Base-by-base conservation (phyloP, 2,888 invertebrate species). In the Tenthredo scrophulariae region DNA sequence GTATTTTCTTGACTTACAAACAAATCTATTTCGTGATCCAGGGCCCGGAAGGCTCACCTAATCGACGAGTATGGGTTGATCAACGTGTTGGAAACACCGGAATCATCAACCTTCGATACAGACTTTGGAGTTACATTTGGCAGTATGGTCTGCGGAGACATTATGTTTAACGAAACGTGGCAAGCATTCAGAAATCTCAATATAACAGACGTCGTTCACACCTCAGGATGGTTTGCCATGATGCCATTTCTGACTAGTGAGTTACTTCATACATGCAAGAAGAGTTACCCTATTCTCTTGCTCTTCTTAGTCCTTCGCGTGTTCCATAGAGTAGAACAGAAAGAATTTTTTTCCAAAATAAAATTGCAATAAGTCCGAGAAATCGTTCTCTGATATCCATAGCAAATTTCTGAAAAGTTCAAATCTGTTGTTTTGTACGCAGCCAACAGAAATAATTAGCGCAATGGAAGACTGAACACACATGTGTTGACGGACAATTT, bases 151-250 rank as follows among this genome's bases (percentile, higher is more conserved):
- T 95, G 95, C 88, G 95, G 95, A 88, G 95, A 95, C 87, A 93
- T 95, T 22, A 86, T 95, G 15, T 95, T 94, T 88, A 84, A 93
- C 62, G 90, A 93, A 26, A 95, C 95, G 0, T 92, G 94, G 0
- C 88, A 94, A 3, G 88, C 89, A 3, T 91, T 95, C 50, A 90
- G 92, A 58, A 85, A 91, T n/a, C 33, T 85, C 10, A 91, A 93
- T 6, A 89, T 95, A 5, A 93, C 92, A 43, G 94, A 95, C 87
- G 89, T 95, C 70, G 90, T 94, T 1, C 95, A 93, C 87, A 91
- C 95, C 0, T 93, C 95, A 0, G 94, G 95, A 22, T 95, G 95
- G 95, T 94, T 94, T 84, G 94, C 95, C 62, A 94, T 94, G 84
- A 87, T 94, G 5, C 95, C 95, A 0, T 94, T 94, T 85, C 87